These are phyloP conservation scores for Lophura nycthemera DNA, from an alignment of 2,113 vertebrate species.

Conservation along the genomic window DNA sequence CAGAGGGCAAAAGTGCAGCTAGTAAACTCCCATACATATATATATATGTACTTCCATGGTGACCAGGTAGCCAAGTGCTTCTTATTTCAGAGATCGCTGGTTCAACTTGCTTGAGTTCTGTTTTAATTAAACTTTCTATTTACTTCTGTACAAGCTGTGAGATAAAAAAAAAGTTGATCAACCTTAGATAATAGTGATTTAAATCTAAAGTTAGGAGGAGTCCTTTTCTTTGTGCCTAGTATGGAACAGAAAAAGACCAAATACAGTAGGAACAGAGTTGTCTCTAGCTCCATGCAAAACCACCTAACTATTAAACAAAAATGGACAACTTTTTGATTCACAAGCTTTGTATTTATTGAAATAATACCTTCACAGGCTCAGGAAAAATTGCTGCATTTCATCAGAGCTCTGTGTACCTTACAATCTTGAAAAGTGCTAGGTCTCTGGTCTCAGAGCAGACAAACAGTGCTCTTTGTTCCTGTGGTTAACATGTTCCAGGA, in stretches of 20 bases:
- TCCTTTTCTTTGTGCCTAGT: neutral
- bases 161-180: neutral
- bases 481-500: neutral
- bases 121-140: constrained; percentile 42
- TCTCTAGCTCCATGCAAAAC: neutral
- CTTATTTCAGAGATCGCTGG: neutral
- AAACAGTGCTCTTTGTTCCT: neutral
- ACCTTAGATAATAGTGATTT: neutral
- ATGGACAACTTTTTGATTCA: neutral
- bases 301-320: neutral
- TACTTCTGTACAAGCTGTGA: neutral
- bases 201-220: neutral
- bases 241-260: neutral
- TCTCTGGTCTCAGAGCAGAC: neutral
- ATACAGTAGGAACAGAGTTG: neutral
- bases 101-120: neutral
- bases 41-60: neutral
- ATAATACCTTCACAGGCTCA: neutral
- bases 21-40: neutral
- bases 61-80: neutral
- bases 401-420: neutral
- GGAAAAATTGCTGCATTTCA: neutral
- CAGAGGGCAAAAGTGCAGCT: neutral
- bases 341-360: neutral
- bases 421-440: neutral